Evolutionary conservation across 2,797 vertebrate species (phyloP).

Genomic region (Diglossa cyanea): DNA sequence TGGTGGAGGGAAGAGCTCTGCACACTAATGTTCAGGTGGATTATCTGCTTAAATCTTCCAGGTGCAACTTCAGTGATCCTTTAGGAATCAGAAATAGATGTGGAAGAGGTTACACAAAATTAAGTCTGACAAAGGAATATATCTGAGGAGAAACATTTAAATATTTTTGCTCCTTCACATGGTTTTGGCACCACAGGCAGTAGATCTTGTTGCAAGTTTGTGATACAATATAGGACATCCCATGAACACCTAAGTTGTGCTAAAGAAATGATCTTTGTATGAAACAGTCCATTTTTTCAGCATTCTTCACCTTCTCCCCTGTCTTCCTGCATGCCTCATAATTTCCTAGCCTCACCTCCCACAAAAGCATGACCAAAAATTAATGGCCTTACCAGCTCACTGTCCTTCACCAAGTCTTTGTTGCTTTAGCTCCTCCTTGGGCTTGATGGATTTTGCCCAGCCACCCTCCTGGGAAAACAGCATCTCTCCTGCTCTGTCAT

Average conservation of each 20-base stretch:
- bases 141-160: background rate
- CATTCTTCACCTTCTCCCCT: background rate
- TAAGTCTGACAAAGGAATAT: background rate
- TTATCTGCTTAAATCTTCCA: background rate
- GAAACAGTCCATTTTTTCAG: background rate
- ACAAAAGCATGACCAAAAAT: background rate
- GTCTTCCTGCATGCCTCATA: rapidly evolving
- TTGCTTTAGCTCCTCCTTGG: background rate
- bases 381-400: background rate
- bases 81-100: background rate
- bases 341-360: background rate
- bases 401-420: background rate
- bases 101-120: background rate
- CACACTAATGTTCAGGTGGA: background rate
- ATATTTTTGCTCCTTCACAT: background rate
- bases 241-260: background rate
- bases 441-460: background rate
- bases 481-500: background rate
- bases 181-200: background rate
- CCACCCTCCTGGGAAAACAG: background rate
- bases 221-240: background rate
- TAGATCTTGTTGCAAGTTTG: background rate
- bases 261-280: background rate
- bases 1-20: background rate
- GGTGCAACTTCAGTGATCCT: background rate